Evolutionary conservation across 2,113 vertebrate species (phyloP).

Genomic region (Pseudorectes ferrugineus): DNA sequence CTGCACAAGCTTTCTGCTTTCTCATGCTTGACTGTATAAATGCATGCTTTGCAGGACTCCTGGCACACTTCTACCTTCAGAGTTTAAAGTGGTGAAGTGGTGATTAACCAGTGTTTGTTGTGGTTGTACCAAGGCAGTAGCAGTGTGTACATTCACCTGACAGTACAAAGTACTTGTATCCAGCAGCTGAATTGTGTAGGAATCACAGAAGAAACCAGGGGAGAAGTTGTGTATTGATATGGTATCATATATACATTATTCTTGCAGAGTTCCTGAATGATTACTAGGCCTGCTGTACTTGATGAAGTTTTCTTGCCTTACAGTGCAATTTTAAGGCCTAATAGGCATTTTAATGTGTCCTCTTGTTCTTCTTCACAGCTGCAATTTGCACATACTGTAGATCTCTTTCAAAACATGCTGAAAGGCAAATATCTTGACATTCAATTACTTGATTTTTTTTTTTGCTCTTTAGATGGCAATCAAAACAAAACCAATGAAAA

Average conservation of each 20-base stretch:
- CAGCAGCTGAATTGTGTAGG: background rate
- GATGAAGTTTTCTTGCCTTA: background rate
- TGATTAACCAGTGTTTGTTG: background rate
- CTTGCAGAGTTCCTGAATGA: background rate
- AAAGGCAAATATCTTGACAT: background rate
- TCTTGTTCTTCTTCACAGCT: background rate
- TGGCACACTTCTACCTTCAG: background rate
- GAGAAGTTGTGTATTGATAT: background rate
- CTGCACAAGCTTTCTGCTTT: background rate
- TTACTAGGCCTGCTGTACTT: background rate
- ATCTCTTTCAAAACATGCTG: background rate
- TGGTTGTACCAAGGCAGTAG: background rate
- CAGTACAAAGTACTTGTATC: background rate
- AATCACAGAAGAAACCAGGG: background rate
- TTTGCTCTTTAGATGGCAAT: conserved; percentile 71
- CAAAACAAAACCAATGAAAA: conserved; percentile 79
- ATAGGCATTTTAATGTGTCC: background rate
- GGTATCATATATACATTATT: fast-evolving
- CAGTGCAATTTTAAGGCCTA: background rate
- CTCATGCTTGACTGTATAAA: background rate
- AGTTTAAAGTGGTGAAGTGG: background rate
- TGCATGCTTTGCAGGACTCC: background rate
- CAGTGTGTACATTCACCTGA: fast-evolving
- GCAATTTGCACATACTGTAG: background rate
- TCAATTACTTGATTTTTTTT: background rate